Percentiles rank a stretch among this genome's conserved stretches.
These are phyloP conservation scores for Lucifuga dentata DNA, from an alignment of 2,113 vertebrate species.

Conservation along the genomic window DNA sequence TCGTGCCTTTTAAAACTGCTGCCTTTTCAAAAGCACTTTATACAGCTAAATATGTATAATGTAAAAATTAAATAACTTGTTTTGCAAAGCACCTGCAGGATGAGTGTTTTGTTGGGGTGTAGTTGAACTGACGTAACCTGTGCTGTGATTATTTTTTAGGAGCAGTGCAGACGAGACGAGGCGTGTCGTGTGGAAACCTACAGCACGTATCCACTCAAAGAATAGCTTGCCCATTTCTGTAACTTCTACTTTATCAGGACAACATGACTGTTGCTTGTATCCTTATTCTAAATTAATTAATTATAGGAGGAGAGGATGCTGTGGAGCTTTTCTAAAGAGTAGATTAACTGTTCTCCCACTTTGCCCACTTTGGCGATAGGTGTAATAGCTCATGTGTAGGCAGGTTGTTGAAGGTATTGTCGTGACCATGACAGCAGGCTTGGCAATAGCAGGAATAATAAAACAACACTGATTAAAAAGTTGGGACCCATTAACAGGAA, in stretches of 20 bases:
- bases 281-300: slow-evolving; percentile 20
- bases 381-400: slow-evolving; percentile 13
- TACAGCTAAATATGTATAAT: slow-evolving; percentile 56
- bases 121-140: slow-evolving; percentile 22
- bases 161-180: slow-evolving; percentile 27
- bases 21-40: slow-evolving; percentile 82
- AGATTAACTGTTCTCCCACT: too few relatives aligned
- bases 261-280: neutral
- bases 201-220: slow-evolving; percentile 21
- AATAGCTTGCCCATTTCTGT: neutral
- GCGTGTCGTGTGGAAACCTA: slow-evolving; percentile 4
- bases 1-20: slow-evolving; percentile 81
- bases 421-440: slow-evolving; percentile 79
- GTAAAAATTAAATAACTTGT: slow-evolving; percentile 29
- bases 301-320: slow-evolving; percentile 24
- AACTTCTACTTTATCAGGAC: slow-evolving; percentile 21
- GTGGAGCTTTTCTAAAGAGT: slow-evolving; percentile 20
- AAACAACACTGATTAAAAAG: slow-evolving; percentile 35
- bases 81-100: slow-evolving; percentile 42
- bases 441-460: slow-evolving; percentile 36
- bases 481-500: slow-evolving; percentile 16
- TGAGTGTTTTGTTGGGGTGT: slow-evolving; percentile 59
- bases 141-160: slow-evolving; percentile 36
- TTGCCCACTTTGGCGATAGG: too few relatives aligned
- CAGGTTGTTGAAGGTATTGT: slow-evolving; percentile 20